A percentile compares a stretch with the other conserved stretches of the same genome.
These are phyloP conservation scores for Aspidapion aeneum DNA, from an alignment of 2,888 invertebrate genomes.

Conservation along the genomic window DNA sequence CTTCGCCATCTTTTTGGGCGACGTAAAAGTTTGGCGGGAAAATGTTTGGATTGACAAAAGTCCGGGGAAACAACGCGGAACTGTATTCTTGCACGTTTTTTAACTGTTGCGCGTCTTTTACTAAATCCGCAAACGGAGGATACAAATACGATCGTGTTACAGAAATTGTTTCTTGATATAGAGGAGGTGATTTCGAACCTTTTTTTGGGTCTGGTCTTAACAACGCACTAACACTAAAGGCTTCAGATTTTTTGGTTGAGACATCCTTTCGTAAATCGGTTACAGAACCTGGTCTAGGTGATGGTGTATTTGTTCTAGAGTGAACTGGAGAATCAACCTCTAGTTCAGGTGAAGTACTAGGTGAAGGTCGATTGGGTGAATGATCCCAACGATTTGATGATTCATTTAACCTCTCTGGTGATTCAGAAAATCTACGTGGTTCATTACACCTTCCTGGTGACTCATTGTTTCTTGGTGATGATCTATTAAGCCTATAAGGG, in stretches of 20 bases:
- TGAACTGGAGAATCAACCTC: conserved; percentile 75
- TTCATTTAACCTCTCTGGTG: conserved; percentile 23
- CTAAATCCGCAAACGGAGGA: conserved; percentile 62
- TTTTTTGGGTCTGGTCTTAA: conserved; percentile 67
- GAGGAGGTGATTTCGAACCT: conserved; percentile 42
- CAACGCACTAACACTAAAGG: conserved; percentile 80
- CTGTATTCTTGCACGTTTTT: conserved; percentile 45
- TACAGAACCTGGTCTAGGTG: conserved; percentile 46
- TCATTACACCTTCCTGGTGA: background rate
- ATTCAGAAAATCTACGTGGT: background rate
- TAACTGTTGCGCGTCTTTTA: conserved; percentile 53
- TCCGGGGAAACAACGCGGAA: conserved; percentile 46
- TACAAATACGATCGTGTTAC: conserved; percentile 60
- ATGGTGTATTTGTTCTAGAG: conserved; percentile 52
- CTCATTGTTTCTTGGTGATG: background rate
- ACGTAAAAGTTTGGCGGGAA: conserved; percentile 53
- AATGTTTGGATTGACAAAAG: conserved; percentile 54
- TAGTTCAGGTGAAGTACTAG: conserved; percentile 63
- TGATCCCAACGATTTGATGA: conserved; percentile 36
- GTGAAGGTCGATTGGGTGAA: conserved; percentile 42
- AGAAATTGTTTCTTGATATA: conserved; percentile 51
- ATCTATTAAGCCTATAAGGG: background rate
- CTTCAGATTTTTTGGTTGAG: conserved; percentile 67
- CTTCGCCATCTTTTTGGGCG: conserved; percentile 48
- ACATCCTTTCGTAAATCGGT: conserved; percentile 47